Base-by-base conservation (phyloP, 2,888 invertebrate species). In the Idaea biselata region DNA sequence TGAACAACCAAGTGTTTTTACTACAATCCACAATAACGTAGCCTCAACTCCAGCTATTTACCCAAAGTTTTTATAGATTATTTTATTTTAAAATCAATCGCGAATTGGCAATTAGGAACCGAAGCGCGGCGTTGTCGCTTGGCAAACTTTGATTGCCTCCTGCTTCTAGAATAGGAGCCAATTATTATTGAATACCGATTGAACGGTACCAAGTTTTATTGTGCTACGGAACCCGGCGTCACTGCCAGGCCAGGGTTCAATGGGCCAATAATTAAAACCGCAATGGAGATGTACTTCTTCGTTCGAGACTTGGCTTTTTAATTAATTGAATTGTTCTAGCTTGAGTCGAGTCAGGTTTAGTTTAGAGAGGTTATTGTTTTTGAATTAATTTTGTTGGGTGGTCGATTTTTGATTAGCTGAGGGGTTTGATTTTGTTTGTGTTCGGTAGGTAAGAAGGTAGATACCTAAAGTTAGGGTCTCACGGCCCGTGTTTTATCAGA, bases 241-340 rank as follows among this genome's bases (percentile, higher is more conserved):
- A 89, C 73, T 73, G 79, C 72, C 90, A 89, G 89, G 80, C 83
- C 68, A 73, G 73, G 75, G 77, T 74, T 88, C 86, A 86, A 88
- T 87, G 77, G 83, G 77, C 80, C 85, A 88, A 88, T 90, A 89
- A 90, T 91, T 90, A 89, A 88, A 89, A 88, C 87, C 87, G 81
- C 83, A 77, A 74, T 75, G 69, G 77, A 83, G 80, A 84, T 73
- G 78, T 78, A 70, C 80, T 85, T 81, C 86, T 81, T 79, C 73
- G 78, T 72, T 75, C 68, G 75, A 78, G 78, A 80, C 73, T 82
- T 81, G 74, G 81, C 81, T 86, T 87, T 87, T 87, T 86, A 87
- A 87, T 87, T 87, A 87, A 87, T 81, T 81, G 78, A 73, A 79
- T 87, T 87, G 87, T 87, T 87, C 76, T 82, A 86, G 79, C 77